Percentiles rank a stretch among this genome's conserved stretches.
phyloP scores from a whole-genome alignment of 23 tunicate genomes.

The Phallusia fumigata region DNA sequence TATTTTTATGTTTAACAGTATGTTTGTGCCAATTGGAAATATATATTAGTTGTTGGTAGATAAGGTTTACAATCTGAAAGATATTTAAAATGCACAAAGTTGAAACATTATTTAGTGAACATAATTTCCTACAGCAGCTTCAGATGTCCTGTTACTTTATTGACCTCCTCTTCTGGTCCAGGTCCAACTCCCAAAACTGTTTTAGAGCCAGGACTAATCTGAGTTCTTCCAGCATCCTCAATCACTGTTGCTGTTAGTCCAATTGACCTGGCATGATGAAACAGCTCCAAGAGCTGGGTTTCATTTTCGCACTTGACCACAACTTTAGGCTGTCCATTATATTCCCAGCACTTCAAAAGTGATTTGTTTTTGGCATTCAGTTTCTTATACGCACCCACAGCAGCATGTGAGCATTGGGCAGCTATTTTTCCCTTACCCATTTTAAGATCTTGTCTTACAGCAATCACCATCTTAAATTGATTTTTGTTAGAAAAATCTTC shows the following conservation, averaged over 20 bases:
- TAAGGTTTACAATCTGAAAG: not conserved
- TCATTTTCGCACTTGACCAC: conserved; percentile 78
- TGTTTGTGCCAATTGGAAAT: not conserved
- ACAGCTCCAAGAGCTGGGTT: conserved; percentile 60
- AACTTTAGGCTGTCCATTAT: conserved; percentile 84
- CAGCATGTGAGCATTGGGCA: conserved; percentile 94
- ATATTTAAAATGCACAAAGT: no score
- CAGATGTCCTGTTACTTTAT: conserved; percentile 83
- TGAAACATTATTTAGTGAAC: no score
- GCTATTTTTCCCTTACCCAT: conserved; percentile 92
- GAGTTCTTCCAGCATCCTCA: conserved; percentile 96
- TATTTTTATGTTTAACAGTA: not conserved
- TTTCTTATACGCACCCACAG: conserved; percentile 79
- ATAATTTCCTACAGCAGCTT: conserved; percentile 46
- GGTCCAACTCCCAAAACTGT: conserved; percentile 97
- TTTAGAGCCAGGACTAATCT: conserved; percentile 80
- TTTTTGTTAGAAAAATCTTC: not conserved
- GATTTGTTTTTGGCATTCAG: conserved; percentile 17
- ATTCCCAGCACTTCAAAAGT: conserved; percentile 66
- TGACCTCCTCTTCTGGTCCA: conserved; percentile 55
- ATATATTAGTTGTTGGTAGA: not conserved
- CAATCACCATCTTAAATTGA: conserved; percentile 71
- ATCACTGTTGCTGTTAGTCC: conserved; percentile 64
- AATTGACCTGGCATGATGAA: conserved; percentile 59
- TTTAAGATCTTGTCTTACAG: conserved; percentile 82